Evolutionary conservation across 2,888 invertebrate species (phyloP), one percentile per base, ranked within the genome.

Genomic region (Eurytoma californica): DNA sequence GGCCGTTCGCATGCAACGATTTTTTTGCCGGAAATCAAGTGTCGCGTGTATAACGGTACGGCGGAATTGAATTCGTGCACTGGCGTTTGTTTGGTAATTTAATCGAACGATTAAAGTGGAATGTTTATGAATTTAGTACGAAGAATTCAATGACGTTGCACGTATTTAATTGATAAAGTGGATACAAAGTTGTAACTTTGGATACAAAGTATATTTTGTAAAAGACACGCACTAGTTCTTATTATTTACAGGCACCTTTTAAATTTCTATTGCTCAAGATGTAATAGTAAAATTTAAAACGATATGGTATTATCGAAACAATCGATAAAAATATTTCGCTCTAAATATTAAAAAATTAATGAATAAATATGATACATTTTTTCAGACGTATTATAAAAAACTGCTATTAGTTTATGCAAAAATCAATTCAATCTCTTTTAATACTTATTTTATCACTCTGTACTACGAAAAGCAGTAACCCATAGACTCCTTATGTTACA

Each of bases 81-180:
- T 5, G 12, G 60, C 60, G 60, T 60, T 60, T 28, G 60, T 28
- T 14, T 60, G 60, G 16, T 60, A 60, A 60, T 60, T 60, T 60
- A 13, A 13, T 3, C 14, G 60, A 60, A 4, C 14, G 0, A 3
- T 4, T 7, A 24, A 20, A 3, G 14, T 28, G 12, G 20, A 24
- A 39, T 39, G 7, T 39, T 39, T 39, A 3, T 28, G 14, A 24
- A 13, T 7, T 24, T 14, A 60, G 60, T 9, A 24, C 14, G 13
- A 13, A 20, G 20, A 7, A 58, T 24, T 24, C 12, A 7, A 1
- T 13, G 57, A 4, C 18, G 20, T n/a, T 12, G 12, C 5, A 58
- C 20, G 58, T 20, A 20, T 18, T 13, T 20, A 20, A 24, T 58
- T 58, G 24, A 24, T 58, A n/a, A 20, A 18, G 58, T 57, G 7